Conservation (phyloP, 2,888 invertebrate genomes). For the Drosophila nr. medialis region DNA sequence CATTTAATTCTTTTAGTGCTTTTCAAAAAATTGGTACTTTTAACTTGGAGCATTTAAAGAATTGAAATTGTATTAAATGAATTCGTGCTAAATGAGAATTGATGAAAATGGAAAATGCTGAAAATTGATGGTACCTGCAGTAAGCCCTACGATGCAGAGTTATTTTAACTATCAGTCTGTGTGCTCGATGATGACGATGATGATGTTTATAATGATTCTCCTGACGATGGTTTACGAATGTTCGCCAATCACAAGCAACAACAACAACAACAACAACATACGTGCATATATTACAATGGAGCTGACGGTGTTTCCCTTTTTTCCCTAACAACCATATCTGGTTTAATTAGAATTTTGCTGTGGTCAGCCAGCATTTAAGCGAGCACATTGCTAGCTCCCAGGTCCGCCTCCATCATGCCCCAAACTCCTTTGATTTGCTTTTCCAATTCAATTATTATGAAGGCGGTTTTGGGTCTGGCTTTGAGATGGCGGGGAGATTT, state of each 20-base stretch:
- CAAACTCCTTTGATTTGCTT: slow-evolving; percentile 43
- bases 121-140: not conserved
- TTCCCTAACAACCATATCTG: slow-evolving; percentile 65
- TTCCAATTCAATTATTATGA: slow-evolving; percentile 78
- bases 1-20: not conserved
- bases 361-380: slow-evolving; percentile 71
- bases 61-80: not conserved
- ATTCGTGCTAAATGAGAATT: not conserved
- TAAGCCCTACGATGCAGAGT: not conserved
- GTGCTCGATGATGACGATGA: not conserved
- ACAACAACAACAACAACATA: slow-evolving; percentile 11
- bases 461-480: slow-evolving; percentile 33
- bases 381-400: slow-evolving; percentile 10
- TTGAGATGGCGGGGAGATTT: not conserved
- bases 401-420: not conserved
- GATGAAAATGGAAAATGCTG: not conserved
- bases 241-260: slow-evolving; percentile 41
- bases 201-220: slow-evolving; percentile 6
- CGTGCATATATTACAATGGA: slow-evolving; percentile 14
- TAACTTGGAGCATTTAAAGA: not conserved
- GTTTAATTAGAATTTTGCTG: slow-evolving; percentile 78
- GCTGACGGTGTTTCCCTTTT: slow-evolving; percentile 10
- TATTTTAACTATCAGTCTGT: slow-evolving; percentile 9
- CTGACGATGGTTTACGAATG: slow-evolving; percentile 40
- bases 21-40: not conserved